Percentiles rank a stretch among this genome's conserved stretches.
phyloP scores from a whole-genome alignment of 2,888 invertebrate genomes.

The Orthosia incerta region DNA sequence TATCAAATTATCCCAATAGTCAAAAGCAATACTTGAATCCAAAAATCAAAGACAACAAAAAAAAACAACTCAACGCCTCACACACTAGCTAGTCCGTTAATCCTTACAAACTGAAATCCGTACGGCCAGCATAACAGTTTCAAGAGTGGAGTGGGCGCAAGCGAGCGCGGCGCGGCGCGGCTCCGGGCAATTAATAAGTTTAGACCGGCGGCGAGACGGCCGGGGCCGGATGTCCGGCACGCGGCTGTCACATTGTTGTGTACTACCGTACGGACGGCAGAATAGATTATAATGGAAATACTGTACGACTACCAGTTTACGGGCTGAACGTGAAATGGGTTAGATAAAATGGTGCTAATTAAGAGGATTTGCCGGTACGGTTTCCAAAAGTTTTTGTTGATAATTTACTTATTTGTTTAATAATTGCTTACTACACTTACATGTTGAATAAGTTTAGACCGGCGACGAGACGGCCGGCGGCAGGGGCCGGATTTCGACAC shows the following conservation, averaged over 20 bases:
- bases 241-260: conserved; percentile 77
- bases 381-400: too few species aligned
- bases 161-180: conserved; percentile 75
- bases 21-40: neutral
- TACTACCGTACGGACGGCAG: conserved; percentile 68
- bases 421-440: too few species aligned
- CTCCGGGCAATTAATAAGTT: conserved; percentile 89
- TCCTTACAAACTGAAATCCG: conserved; percentile 52
- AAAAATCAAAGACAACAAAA: neutral
- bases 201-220: conserved; percentile 74
- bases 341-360: conserved; percentile 3
- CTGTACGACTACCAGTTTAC: conserved; percentile 40
- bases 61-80: conserved; percentile 4
- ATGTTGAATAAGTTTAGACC: conserved; percentile 82
- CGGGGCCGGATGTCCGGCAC: conserved; percentile 83
- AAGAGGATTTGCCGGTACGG: neutral
- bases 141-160: conserved; percentile 67
- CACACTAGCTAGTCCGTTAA: conserved; percentile 33
- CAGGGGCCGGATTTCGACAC: conserved; percentile 82
- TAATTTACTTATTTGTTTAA: neutral
- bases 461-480: conserved; percentile 72
- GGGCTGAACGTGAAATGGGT: conserved; percentile 8
- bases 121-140: conserved; percentile 63
- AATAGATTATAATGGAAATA: conserved; percentile 61
- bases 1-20: neutral